phyloP scores from a whole-genome alignment of 1,140 invertebrate genomes.

The Tenebrio molitor region DNA sequence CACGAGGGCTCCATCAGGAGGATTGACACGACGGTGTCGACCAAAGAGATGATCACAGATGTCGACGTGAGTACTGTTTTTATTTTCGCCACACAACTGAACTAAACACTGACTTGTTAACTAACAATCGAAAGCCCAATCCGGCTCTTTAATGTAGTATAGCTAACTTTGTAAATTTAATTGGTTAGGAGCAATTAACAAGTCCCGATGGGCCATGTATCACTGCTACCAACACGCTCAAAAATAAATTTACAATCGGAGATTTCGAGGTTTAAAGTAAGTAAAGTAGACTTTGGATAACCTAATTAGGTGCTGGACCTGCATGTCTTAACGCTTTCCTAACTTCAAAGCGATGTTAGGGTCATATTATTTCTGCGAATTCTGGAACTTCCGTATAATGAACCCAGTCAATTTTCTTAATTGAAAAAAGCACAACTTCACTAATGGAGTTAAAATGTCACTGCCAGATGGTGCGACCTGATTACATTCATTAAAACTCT shows the following conservation, averaged over 20 bases:
- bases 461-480: no score
- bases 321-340: background rate
- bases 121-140: no score
- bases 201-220: conserved; percentile 65
- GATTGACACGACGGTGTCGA: conserved; percentile 91
- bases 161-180: conserved; percentile 49
- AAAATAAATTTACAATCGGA: conserved; percentile 67
- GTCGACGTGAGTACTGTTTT: conserved; percentile 81
- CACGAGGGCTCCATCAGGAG: conserved; percentile 89
- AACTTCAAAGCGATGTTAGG: no score
- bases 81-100: background rate
- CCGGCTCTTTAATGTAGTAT: no score
- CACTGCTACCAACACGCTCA: conserved; percentile 65
- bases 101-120: no score
- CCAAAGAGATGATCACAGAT: conserved; percentile 93
- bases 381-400: no score
- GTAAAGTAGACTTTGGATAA: conserved; percentile 49
- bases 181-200: conserved; percentile 64
- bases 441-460: no score
- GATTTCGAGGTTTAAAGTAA: conserved; percentile 67
- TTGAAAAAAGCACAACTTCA: no score
- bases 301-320: conserved; percentile 2
- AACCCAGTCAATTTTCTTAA: no score
- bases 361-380: no score
- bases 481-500: no score